phyloP scores from a whole-genome alignment of 1,140 invertebrate species.

The Acromyrmex echinatior region DNA sequence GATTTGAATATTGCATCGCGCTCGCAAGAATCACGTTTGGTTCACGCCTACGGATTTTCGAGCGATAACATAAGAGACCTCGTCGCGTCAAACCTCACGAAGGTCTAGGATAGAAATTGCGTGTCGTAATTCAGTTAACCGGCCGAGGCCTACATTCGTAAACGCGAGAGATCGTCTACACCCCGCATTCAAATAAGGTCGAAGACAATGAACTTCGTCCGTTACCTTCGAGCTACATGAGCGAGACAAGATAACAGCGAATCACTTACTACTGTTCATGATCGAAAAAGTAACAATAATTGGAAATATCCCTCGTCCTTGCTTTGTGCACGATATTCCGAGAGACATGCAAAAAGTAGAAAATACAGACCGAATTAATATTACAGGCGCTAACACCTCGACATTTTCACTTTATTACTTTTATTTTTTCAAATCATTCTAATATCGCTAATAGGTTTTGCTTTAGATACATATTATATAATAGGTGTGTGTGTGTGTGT shows the following conservation, averaged over 20 bases:
- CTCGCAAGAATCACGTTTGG: constrained; percentile 18
- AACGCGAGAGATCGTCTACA: constrained; percentile 54
- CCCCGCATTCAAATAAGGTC: constrained; percentile 71
- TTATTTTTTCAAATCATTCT: constrained; percentile 29
- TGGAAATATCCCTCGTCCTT: background rate
- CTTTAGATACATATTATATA: constrained; percentile 8
- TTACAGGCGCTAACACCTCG: constrained; percentile 1
- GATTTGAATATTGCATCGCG: constrained; percentile 53
- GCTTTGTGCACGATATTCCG: background rate
- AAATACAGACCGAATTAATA: constrained; percentile 21
- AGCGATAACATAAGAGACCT: constrained; percentile 57
- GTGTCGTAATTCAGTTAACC: constrained; percentile 78
- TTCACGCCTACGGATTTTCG: constrained; percentile 43
- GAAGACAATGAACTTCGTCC: constrained; percentile 79
- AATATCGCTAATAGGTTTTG: constrained; percentile 37
- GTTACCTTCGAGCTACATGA: constrained; percentile 48
- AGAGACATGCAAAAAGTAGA: background rate
- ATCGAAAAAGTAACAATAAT: constrained; percentile 24
- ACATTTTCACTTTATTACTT: constrained; percentile 47
- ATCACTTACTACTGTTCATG: background rate
- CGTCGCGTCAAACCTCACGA: constrained; percentile 38
- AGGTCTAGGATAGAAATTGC: constrained; percentile 79
- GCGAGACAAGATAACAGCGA: background rate
- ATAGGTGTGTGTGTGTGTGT: too few relatives aligned
- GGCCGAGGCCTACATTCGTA: constrained; percentile 76